Base-by-base conservation (phyloP, 53 echinoderm and acorn worm genomes). In the Holothuria leucospilota region DNA sequence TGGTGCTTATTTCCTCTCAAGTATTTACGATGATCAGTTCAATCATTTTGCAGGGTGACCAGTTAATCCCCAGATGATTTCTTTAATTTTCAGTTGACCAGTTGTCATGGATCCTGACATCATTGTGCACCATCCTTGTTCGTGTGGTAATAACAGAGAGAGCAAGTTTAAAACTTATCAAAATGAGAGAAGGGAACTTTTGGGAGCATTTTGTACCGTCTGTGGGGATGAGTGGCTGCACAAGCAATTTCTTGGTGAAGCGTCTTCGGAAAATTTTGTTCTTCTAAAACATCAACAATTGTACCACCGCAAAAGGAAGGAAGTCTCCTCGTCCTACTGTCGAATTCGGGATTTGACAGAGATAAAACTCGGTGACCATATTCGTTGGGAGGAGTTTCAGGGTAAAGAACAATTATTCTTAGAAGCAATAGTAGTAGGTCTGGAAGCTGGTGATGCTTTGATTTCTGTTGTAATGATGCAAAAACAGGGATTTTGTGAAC, bases 221-320 rank as follows among this genome's bases (percentile, higher is more conserved):
- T 78, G 78, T 56, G 78, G 78, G 13, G 59, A 78, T 30, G 78
- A 78, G 51, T 78, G 78, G 78, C 78, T 78, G 2, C 46, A 52
- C 11, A 58, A 78, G 29, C 42, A 59, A 16, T 78, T 25, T 56
- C 51, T 52, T 28, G 20, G 10, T 72, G n/a, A 29, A 18, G 29
- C 20, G 13, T 53, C 25, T 8, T 30, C 42, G 7, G 78, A 59
- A 15, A 59, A 53, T 59, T 78, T 15, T n/a, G 58, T 78, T 4
- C 42, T 42, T 24, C 8, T 46, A 11, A 27, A 78, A 59, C 23
- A 23, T 8, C 24, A 78, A 59, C 26, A 26, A 59, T 21, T 78
- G 13, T 78, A 28, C 51, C 25, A 53, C 51, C 78, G 78, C 51
- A 16, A 15, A 16, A 24, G 51, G 58, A 28, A 5, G 26, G 58